phyloP scores from a whole-genome alignment of 2,888 invertebrate genomes.

The Cremastinae sp. region DNA sequence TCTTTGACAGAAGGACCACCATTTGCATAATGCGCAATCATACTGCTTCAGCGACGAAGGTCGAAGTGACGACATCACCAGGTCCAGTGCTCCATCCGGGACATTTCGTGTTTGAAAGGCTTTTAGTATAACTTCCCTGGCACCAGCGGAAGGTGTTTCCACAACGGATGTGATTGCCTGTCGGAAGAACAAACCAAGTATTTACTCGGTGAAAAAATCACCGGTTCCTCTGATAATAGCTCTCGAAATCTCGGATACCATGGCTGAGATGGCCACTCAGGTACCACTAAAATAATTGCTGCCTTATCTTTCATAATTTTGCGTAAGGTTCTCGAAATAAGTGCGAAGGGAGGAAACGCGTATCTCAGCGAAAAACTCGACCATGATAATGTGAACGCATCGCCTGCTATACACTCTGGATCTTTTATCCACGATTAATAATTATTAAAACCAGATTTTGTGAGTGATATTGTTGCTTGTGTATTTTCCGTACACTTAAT shows the following conservation, averaged over 20 bases:
- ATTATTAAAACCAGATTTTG: constrained; percentile 5
- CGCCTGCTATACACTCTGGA: constrained; percentile 42
- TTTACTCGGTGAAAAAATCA: constrained; percentile 7
- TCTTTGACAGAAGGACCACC: constrained; percentile 41
- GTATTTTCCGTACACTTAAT: constrained; percentile 9
- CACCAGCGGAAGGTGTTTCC: constrained; percentile 43
- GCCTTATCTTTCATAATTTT: constrained; percentile 68
- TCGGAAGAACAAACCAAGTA: constrained; percentile 28
- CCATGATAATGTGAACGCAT: constrained; percentile 62
- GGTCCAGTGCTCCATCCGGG: constrained; percentile 19
- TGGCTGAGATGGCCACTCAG: constrained; percentile 65
- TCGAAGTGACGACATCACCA: constrained; percentile 34
- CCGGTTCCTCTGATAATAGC: background rate
- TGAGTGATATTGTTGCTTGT: background rate
- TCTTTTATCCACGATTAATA: constrained; percentile 42
- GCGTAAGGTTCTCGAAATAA: constrained; percentile 61
- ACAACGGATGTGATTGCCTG: constrained; percentile 26
- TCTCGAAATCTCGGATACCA: constrained; percentile 28
- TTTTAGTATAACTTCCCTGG: constrained; percentile 31
- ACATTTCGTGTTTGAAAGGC: constrained; percentile 19
- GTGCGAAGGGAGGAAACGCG: constrained; percentile 59
- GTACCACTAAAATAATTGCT: constrained; percentile 67
- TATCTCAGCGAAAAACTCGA: constrained; percentile 52
- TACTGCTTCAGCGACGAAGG: constrained; percentile 40
- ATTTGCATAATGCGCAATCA: constrained; percentile 12